A percentile compares a stretch with the other conserved stretches of the same genome.
phyloP scores from a whole-genome alignment of 2,113 vertebrate species.

The Saimiri boliviensis region DNA sequence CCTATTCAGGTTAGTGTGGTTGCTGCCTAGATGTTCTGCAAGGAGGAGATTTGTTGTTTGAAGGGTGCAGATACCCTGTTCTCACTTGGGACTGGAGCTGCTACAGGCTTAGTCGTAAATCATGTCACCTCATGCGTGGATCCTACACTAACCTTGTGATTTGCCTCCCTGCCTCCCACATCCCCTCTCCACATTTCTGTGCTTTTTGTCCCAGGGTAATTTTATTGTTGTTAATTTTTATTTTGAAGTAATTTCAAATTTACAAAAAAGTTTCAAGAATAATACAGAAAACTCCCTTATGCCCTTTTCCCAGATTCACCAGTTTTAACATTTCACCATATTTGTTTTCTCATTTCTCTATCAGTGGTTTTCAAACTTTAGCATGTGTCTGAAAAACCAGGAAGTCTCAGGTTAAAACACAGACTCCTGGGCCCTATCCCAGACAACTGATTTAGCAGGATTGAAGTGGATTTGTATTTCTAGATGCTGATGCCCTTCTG shows the following conservation, averaged over 20 bases:
- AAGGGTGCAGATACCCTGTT: not conserved
- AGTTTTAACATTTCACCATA: not conserved
- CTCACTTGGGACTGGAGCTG: no score
- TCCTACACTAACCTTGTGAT: not conserved
- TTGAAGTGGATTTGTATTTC: not conserved
- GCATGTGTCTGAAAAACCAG: not conserved
- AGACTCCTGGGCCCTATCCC: not conserved
- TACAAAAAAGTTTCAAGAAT: not conserved
- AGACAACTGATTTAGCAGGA: not conserved
- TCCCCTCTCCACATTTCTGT: not conserved
- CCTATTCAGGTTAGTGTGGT: slow-evolving; percentile 89
- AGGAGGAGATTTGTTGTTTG: not conserved
- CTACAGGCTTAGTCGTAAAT: not conserved
- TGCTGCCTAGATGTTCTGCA: no score
- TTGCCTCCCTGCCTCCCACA: not conserved
- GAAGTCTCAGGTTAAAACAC: not conserved
- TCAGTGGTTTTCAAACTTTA: not conserved
- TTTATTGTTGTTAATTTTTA: not conserved
- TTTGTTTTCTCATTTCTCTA: not conserved
- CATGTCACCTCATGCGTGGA: no score
- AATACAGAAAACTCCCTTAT: not conserved
- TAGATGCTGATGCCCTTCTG: not conserved
- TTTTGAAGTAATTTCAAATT: not conserved
- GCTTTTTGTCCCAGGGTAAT: not conserved
- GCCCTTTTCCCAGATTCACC: not conserved